Base-by-base conservation (phyloP, 2,888 invertebrate genomes). In the Cremastobaeus sp. region DNA sequence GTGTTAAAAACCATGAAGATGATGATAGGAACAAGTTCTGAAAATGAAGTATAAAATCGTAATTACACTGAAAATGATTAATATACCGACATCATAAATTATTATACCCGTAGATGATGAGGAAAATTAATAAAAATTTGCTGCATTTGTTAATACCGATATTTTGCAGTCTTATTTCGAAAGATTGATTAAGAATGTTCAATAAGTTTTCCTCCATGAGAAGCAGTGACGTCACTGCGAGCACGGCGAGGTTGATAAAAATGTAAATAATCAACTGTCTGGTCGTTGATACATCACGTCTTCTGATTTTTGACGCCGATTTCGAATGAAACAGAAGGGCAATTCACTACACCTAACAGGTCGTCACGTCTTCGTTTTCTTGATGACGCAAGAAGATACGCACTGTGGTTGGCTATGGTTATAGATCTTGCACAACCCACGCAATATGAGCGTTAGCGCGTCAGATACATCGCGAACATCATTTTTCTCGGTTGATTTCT, bases 291-390 rank as follows among this genome's bases (percentile, higher is more conserved):
- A 75, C 80, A 80, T 81, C 65, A 47, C 55, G 47, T 57, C 3
- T 17, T 48, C 39, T 39, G 57, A 68, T 84, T 83, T 81, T 82
- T 76, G 79, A 80, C 69, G 76, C 37, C 47, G 41, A 57, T 55
- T 52, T 30, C 48, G 30, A 52, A 64, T 47, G 52, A 74, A 50
- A 65, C 47, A 32, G 59, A 74, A 64, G 74, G 74, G 81, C 80
- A 82, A 83, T 84, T 82, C 82, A 79, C 71, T 68, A 78, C 76
- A 79, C 77, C 81, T 50, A 50, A 81, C 79, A 79, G 78, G 81
- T 81, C 80, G 72, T 77, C 74, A 74, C 77, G 64, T 71, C 78
- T 69, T 65, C 73, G 76, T 75, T 77, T 77, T 76, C 55, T 48
- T 70, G 78, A 80, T 81, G 82, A 80, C 78, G 79, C 75, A 76